Evolutionary conservation across 2,113 vertebrate genomes (phyloP), one percentile per base, ranked within the genome.

Genomic region (Athene cunicularia): DNA sequence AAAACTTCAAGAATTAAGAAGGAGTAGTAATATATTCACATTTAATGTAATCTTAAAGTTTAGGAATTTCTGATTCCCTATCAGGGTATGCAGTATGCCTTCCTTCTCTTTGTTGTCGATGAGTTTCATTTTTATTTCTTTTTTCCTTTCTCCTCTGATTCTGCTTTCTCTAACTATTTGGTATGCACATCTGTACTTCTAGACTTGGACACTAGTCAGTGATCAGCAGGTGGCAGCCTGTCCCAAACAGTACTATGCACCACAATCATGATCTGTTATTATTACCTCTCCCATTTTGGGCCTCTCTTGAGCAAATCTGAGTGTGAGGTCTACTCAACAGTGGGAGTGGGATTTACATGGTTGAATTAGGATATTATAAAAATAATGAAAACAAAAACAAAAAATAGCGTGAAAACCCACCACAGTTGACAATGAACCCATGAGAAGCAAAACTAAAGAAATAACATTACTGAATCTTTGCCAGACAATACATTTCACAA

Each of bases 111-210:
- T 90, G 14, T 33, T 74, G 24, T 21, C 74, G 16, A 17, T 39
- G 14, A 56, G 26, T 49, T 95, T 73, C 4, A 19, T 76, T 93
- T 93, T 80, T 77, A 33, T 68, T 91, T 91, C 27, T 12, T 66
- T 93, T 92, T 81, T 62, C n/a, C 50, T 60, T 62, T 64, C 24
- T 80, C 8, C 76, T 74, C 82, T 92, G 79, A 21, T 90, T 92
- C 92, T 86, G 62, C 68, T 96, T 96, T 94, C 43, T 66, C 41
- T 94, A 84, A 33, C 37, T 37, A 23, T 58, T 94, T 93, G 76
- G 28, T 60, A 87, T 87, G 83, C n/a, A 80, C 47, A 84, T 70
- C 66, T 90, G 62, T 64, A 66, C 56, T 68, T 64, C 63, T 62
- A 24, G 28, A 10, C 49, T 80, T 84, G 80, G 91, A 88, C 73